Conservation (phyloP, 2,797 vertebrate genomes). For the Diplodus puntazzo region DNA sequence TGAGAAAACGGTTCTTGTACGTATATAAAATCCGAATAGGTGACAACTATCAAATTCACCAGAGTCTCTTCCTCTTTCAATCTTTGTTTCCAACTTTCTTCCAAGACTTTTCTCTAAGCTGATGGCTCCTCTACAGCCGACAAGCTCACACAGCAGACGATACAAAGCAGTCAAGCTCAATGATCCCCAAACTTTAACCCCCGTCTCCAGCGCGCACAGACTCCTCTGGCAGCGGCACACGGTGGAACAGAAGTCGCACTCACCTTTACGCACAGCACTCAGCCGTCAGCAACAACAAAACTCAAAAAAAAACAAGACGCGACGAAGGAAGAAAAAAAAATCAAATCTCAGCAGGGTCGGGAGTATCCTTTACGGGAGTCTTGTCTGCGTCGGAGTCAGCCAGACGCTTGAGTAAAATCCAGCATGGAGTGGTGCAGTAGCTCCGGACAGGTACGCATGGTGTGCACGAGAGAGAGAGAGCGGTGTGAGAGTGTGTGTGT, state of each 20-base stretch:
- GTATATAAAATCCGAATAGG: neutral
- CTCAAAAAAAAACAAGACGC: neutral
- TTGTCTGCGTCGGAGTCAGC: conserved; percentile 57
- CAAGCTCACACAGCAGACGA: neutral
- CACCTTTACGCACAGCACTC: conserved; percentile 65
- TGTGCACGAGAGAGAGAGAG: conserved; percentile 33
- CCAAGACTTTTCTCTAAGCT: neutral
- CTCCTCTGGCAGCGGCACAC: too few relatives aligned
- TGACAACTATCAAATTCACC: accelerated
- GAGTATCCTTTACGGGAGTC: conserved; percentile 63
- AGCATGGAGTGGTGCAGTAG: conserved; percentile 56
- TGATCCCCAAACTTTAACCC: neutral
- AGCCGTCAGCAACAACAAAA: conserved; percentile 8
- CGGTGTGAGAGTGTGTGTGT: conserved; percentile 21
- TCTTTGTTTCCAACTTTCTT: neutral
- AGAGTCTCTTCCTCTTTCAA: neutral
- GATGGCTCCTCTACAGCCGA: neutral
- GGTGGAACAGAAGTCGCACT: conserved; percentile 8
- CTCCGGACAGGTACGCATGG: conserved; percentile 83
- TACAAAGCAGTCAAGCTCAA: neutral
- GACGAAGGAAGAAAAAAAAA: neutral
- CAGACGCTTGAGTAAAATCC: conserved; percentile 81
- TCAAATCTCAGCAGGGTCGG: conserved; percentile 25
- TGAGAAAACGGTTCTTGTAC: too few relatives aligned
- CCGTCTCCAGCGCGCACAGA: neutral